Percentiles rank a stretch among this genome's conserved stretches.
Evolutionary conservation across 2,113 vertebrate genomes (phyloP).

Genomic region (Saccopteryx bilineata): DNA sequence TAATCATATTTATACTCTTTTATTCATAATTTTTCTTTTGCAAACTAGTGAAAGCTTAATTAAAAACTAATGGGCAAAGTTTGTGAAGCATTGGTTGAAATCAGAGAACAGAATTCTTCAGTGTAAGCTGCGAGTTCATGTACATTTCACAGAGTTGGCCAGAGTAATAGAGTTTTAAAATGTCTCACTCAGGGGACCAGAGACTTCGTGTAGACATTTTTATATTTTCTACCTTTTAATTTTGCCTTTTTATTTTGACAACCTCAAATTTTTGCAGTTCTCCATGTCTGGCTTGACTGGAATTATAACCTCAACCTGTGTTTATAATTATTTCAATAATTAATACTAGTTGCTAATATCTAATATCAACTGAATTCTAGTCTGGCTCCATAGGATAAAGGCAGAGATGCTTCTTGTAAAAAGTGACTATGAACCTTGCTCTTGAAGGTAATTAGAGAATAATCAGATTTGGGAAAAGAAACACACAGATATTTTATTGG

Average conservation of each 20-base stretch:
- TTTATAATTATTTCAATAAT: not conserved
- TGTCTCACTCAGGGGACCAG: not conserved
- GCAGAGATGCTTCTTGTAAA: not conserved
- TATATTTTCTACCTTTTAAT: not conserved
- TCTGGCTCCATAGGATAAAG: not conserved
- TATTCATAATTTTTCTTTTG: not conserved
- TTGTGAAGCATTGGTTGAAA: not conserved
- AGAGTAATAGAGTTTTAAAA: not conserved
- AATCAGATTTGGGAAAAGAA: conserved; percentile 41
- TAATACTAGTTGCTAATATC: not conserved
- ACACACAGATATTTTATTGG: not conserved
- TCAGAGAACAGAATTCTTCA: not conserved
- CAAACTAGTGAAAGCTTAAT: not conserved
- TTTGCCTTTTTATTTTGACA: not conserved
- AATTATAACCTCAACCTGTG: not conserved
- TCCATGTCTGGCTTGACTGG: not conserved
- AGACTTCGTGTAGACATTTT: not conserved
- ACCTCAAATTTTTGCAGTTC: not conserved
- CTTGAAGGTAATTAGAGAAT: conserved; percentile 41
- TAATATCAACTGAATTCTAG: not conserved
- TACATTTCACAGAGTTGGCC: not conserved
- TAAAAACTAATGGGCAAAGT: not conserved
- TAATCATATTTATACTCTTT: not conserved
- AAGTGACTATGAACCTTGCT: not conserved
- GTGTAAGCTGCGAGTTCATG: not conserved